Percentiles rank a stretch among this genome's conserved stretches.
Evolutionary conservation across 2,797 vertebrate species (phyloP).

Genomic region (Silurus aristotelis): DNA sequence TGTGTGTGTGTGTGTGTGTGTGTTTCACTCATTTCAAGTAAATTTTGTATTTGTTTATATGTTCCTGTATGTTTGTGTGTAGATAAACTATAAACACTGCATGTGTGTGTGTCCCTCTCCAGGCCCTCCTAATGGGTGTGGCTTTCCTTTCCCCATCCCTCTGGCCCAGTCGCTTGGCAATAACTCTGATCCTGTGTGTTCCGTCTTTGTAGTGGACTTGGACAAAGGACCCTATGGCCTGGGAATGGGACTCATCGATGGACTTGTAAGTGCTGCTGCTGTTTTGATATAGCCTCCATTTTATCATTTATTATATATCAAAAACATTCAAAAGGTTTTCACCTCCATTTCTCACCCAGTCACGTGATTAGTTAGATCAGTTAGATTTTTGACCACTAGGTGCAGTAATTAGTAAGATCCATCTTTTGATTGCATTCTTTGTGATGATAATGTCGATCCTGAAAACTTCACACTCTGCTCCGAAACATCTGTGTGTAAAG

Average conservation of each 20-base stretch:
- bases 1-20: conserved; percentile 41
- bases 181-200: conserved; percentile 87
- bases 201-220: conserved; percentile 92
- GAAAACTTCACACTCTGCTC: neutral
- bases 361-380: too few relatives aligned
- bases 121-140: conserved; percentile 83
- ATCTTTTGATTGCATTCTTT: neutral
- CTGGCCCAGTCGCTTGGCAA: conserved; percentile 77
- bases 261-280: conserved; percentile 81
- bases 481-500: conserved; percentile 63
- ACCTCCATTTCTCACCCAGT: too few relatives aligned
- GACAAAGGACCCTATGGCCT: conserved; percentile 91
- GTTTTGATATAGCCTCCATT: too few relatives aligned
- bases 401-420: neutral
- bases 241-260: conserved; percentile 95
- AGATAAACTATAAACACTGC: conserved; percentile 57
- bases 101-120: conserved; percentile 69
- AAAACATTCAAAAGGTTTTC: too few relatives aligned
- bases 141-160: conserved; percentile 78
- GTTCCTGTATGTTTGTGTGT: neutral
- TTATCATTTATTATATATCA: too few relatives aligned
- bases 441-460: neutral
- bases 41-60: neutral
- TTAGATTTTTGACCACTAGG: neutral
- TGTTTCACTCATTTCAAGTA: neutral